Evolutionary conservation across 92 coral and sea anemone genomes (phyloP).

Genomic region (Actinernus sp.): DNA sequence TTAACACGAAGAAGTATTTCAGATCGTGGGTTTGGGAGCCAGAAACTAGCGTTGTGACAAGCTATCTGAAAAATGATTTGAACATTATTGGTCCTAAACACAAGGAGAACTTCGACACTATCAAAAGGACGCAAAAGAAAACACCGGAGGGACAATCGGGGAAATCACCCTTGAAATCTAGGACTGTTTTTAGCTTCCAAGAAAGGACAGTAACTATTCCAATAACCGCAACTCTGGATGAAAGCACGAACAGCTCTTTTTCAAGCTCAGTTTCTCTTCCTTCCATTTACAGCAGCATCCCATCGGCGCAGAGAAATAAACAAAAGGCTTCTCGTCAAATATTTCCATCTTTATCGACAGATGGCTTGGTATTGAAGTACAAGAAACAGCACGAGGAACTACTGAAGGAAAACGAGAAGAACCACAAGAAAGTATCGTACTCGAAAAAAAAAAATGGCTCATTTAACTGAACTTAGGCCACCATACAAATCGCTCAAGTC

Average conservation of each 20-base stretch:
- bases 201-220: background rate
- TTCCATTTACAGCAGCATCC: background rate
- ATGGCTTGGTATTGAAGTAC: constrained; percentile 38
- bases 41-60: constrained; percentile 7
- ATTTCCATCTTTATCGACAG: constrained; percentile 32
- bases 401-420: constrained; percentile 15
- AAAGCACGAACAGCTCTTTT: background rate
- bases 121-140: background rate
- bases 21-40: constrained; percentile 74
- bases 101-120: background rate
- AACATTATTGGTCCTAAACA: background rate
- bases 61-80: constrained; percentile 12
- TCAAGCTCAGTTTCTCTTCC: constrained; percentile 8
- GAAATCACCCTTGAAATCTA: background rate
- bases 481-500: too few relatives aligned
- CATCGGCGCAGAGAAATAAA: background rate
- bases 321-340: background rate
- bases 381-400: constrained; percentile 40
- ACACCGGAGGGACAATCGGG: background rate
- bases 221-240: background rate
- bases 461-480: too few relatives aligned
- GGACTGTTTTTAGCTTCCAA: background rate
- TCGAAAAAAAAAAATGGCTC: too few relatives aligned
- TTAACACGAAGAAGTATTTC: constrained; percentile 47
- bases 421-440: too few relatives aligned